A percentile compares a stretch with the other conserved stretches of the same genome.
These are phyloP conservation scores for Acanthaster planci DNA, from an alignment of 35 echinoderm and acorn worm genomes.

Conservation along the genomic window DNA sequence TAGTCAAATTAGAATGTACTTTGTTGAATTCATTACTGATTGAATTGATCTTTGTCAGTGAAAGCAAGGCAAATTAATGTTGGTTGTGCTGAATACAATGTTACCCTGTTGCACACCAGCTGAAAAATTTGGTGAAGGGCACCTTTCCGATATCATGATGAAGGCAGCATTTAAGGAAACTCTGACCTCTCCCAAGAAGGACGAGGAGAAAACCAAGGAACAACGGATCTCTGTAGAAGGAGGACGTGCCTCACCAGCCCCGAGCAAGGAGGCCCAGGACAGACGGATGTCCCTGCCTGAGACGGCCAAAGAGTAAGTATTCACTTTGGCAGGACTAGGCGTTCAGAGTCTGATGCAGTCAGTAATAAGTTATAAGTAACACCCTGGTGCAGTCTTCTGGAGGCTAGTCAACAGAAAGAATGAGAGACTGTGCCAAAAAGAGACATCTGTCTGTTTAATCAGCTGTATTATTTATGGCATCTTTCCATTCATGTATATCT, in stretches of 20 bases:
- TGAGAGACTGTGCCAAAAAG: no score
- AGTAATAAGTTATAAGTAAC: no score
- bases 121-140: constrained; percentile 6
- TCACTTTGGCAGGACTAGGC: background rate
- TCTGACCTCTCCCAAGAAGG: background rate
- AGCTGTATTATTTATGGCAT: no score
- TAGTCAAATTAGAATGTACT: no score
- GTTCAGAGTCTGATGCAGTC: no score
- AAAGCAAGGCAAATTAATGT: no score
- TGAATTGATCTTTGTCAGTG: no score
- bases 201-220: background rate
- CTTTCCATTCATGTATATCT: no score
- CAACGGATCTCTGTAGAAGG: background rate
- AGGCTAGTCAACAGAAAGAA: no score
- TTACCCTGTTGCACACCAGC: background rate
- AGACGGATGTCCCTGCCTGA: background rate
- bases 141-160: constrained; percentile 12
- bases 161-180: constrained; percentile 9
- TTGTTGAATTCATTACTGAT: no score
- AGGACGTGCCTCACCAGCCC: background rate
- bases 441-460: no score
- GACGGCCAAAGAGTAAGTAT: background rate
- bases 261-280: background rate
- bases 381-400: no score
- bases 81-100: background rate